Evolutionary conservation across 2,113 vertebrate species (phyloP).

Genomic region (Paralichthys olivaceus): DNA sequence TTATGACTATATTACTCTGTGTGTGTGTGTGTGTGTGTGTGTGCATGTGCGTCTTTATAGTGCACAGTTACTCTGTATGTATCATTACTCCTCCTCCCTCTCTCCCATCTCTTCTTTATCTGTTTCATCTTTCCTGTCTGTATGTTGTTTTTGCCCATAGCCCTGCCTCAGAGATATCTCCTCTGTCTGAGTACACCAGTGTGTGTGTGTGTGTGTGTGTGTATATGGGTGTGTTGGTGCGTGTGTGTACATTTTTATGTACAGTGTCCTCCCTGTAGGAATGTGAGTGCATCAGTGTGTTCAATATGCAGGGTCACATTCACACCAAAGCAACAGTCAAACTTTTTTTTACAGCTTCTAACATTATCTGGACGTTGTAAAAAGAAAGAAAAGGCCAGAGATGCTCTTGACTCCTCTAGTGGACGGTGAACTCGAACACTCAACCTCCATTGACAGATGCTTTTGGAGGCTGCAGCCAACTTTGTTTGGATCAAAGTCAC

Average conservation of each 20-base stretch:
- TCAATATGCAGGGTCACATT: conserved; percentile 21
- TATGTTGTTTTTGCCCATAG: conserved; percentile 9
- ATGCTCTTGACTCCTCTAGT: not conserved
- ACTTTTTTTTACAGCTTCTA: conserved; percentile 3
- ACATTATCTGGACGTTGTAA: conserved; percentile 5
- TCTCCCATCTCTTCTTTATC: conserved; percentile 23
- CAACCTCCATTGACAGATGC: not conserved
- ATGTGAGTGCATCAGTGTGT: not conserved
- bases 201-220: not conserved
- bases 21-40: no score
- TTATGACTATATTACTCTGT: conserved; percentile 67
- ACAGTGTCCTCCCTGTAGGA: not conserved
- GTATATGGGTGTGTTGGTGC: conserved; percentile 5
- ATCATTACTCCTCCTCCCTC: conserved; percentile 25
- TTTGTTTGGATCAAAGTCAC: conserved; percentile 9
- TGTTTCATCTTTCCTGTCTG: conserved; percentile 36
- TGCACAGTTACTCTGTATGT: conserved; percentile 16
- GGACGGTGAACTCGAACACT: not conserved
- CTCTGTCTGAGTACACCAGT: not conserved
- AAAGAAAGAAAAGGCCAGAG: not conserved
- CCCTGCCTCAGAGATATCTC: conserved; percentile 10
- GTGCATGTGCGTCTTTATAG: no score
- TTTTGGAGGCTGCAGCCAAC: not conserved
- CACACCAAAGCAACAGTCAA: conserved; percentile 3
- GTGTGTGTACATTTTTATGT: not conserved